Evolutionary conservation across 2,113 vertebrate genomes (phyloP).

Genomic region (Phainopepla nitens): DNA sequence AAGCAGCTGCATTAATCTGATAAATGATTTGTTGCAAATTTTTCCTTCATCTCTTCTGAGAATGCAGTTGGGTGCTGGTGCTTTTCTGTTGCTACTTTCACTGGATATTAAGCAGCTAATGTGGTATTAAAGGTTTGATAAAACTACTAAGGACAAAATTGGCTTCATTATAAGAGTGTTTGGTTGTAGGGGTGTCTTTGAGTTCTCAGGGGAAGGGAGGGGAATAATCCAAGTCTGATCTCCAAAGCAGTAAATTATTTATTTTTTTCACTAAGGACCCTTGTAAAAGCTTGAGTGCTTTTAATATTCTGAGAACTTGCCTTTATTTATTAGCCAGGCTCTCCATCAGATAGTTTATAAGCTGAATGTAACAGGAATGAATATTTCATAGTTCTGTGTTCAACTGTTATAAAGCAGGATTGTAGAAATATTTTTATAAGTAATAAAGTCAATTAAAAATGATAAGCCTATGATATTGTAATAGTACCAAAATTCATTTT

Average conservation of each 20-base stretch:
- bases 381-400: slow-evolving; percentile 61
- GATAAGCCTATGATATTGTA: slow-evolving; percentile 66
- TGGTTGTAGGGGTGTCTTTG: slow-evolving; percentile 41
- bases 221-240: slow-evolving; percentile 23
- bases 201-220: slow-evolving; percentile 3
- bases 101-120: slow-evolving; percentile 63
- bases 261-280: background rate
- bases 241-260: slow-evolving; percentile 11
- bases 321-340: slow-evolving; percentile 63
- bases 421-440: slow-evolving; percentile 70
- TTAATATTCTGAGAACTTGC: slow-evolving; percentile 62
- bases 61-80: background rate
- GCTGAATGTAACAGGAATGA: slow-evolving; percentile 56
- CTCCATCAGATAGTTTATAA: slow-evolving; percentile 66
- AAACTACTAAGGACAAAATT: slow-evolving; percentile 27
- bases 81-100: slow-evolving; percentile 25
- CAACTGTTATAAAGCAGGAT: slow-evolving; percentile 66
- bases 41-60: slow-evolving; percentile 56
- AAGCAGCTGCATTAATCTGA: slow-evolving; percentile 65
- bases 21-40: slow-evolving; percentile 42
- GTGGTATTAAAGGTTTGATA: slow-evolving; percentile 64
- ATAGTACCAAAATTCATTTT: slow-evolving; percentile 48
- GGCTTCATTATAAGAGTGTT: background rate
- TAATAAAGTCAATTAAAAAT: slow-evolving; percentile 75
- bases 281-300: background rate